phyloP scores from a whole-genome alignment of 1,140 invertebrate genomes.

The Lysiphlebus fabarum region DNA sequence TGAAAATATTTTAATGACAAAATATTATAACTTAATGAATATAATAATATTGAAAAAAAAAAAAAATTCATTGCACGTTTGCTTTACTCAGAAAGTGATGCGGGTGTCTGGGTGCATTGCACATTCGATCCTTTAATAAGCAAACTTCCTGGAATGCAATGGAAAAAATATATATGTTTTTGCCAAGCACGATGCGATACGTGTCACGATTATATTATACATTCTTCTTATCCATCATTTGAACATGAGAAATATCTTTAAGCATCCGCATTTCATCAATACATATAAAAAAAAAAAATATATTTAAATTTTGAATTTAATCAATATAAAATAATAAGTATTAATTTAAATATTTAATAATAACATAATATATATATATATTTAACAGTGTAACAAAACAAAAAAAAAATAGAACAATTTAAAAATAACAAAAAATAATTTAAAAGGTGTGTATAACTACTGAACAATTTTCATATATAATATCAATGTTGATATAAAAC shows the following conservation, averaged over 20 bases:
- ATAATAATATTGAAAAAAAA: no score
- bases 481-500: constrained; percentile 2
- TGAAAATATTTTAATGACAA: no score
- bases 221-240: not conserved
- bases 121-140: constrained; percentile 34
- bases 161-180: constrained; percentile 43
- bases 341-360: no score
- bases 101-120: constrained; percentile 38
- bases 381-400: no score
- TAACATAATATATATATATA: no score
- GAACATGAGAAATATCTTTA: not conserved
- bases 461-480: constrained; percentile 35
- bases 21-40: no score
- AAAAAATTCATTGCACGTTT: constrained; percentile 41
- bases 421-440: not conserved
- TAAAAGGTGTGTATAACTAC: not conserved
- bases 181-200: constrained; percentile 42
- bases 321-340: constrained; percentile 1
- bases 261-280: not conserved
- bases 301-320: not conserved
- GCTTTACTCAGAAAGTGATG: constrained; percentile 33
- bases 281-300: no score
- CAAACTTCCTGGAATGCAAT: constrained; percentile 42
- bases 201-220: constrained; percentile 48
- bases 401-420: constrained; percentile 24